Percentiles rank a stretch among this genome's conserved stretches.
Conservation (phyloP, 2,888 invertebrate species). For the Eupithecia insigniata region DNA sequence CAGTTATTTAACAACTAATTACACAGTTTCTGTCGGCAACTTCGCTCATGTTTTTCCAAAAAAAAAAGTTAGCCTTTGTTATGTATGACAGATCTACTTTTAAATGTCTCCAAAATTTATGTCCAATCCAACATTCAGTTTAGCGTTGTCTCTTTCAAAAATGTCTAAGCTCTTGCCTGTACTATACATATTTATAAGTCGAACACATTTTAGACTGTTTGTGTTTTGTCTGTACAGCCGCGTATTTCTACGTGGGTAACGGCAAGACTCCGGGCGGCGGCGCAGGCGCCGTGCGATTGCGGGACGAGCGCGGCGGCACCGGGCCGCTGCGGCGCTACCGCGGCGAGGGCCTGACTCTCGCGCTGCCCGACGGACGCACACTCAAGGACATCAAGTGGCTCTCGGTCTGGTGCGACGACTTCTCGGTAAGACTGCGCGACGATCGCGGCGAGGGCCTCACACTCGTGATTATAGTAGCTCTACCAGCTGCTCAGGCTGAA, state of each 20-base stretch:
- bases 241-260: conserved; percentile 94
- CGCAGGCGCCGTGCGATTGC: conserved; percentile 84
- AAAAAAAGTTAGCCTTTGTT: neutral
- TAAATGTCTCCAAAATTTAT: neutral
- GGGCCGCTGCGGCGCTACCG: conserved; percentile 91
- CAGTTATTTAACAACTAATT: neutral
- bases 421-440: conserved; percentile 86
- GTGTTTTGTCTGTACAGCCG: conserved; percentile 84
- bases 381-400: conserved; percentile 93
- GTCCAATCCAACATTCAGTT: neutral
- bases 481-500: too few relatives aligned
- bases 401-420: conserved; percentile 96
- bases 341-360: conserved; percentile 91
- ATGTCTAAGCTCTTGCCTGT: neutral
- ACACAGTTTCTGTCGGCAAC: neutral
- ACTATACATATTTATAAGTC: neutral
- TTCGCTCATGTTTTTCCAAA: neutral
- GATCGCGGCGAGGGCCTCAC: neutral
- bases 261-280: conserved; percentile 85
- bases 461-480: neutral
- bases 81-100: neutral
- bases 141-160: neutral
- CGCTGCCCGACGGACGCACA: conserved; percentile 94
- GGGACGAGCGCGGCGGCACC: conserved; percentile 93
- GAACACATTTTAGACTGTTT: neutral